Conservation (phyloP, 2,888 invertebrate species). For the Eupithecia pulchellata region DNA sequence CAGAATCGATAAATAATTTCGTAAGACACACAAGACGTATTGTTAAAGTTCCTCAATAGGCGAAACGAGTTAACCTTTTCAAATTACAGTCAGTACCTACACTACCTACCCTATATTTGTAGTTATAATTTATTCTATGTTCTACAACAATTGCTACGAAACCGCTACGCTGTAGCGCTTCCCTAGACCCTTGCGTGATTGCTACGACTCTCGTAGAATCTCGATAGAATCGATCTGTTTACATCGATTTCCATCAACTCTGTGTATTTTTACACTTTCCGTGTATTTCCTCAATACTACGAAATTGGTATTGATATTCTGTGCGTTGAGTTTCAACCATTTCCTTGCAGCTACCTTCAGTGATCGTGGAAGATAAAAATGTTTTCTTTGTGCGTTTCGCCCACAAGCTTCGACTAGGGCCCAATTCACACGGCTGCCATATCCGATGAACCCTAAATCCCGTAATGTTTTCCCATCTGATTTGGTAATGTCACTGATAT, state of each 20-base stretch:
- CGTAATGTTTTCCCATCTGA: too few species aligned
- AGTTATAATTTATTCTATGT: not conserved
- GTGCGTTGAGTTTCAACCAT: conserved; percentile 2
- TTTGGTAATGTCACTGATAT: too few species aligned
- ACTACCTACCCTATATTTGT: not conserved
- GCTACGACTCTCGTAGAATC: not conserved
- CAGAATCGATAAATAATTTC: too few species aligned
- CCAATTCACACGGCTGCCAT: too few species aligned
- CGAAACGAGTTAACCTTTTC: too few species aligned
- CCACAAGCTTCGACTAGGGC: not conserved
- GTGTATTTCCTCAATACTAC: conserved; percentile 13
- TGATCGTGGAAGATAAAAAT: not conserved
- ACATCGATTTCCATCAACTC: conserved; percentile 7
- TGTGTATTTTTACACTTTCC: conserved; percentile 6
- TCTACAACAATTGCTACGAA: conserved; percentile 3
- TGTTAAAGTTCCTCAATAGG: too few species aligned
- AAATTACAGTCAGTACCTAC: not conserved
- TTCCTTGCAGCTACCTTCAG: not conserved
- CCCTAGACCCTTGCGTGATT: conserved; percentile 5
- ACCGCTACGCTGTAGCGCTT: not conserved
- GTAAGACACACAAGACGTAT: too few species aligned
- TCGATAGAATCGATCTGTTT: conserved; percentile 10
- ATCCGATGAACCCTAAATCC: too few species aligned
- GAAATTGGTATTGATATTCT: conserved; percentile 15
- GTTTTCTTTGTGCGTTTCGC: not conserved